Evolutionary conservation across 2,888 invertebrate genomes (phyloP), one percentile per base, ranked within the genome.

Genomic region (Biston betularia): DNA sequence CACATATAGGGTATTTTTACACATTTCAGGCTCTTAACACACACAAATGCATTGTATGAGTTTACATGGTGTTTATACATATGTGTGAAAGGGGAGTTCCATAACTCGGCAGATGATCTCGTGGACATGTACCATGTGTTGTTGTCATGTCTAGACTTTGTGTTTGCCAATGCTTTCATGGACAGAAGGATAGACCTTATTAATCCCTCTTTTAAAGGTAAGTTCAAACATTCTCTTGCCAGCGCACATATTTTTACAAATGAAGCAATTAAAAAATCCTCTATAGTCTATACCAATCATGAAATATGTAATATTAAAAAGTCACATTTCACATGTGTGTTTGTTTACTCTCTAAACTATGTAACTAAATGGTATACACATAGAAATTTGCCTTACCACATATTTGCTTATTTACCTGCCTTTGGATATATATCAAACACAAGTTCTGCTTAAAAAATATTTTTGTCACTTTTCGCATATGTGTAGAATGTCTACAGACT

Each of bases 21-120:
- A 10, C 14, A 6, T 57, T 57, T 24, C 50, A 62, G 58, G 49
- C 9, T 24, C 11, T 10, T 49, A 49, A 58, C 49, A 7, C 38
- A 97, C 8, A 95, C 97, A 52, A 95, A 96, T 61, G 97, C 97
- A 83, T 92, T 99, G 6, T 98, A 98, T 89, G 98, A 98, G 83
- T 98, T 99, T 83, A 97, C 97, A 76, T 99, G 99, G 99, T 97
- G 97, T 58, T 91, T 99, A 66, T 99, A 98, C 90, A 95, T 98
- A 44, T 97, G 97, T 85, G 96, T 98, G 12, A 97, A 97, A 92
- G 97, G 97, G 57, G 97, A 97, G 82, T 97, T 97, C 82, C 96
- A 97, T 49, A 96, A 96, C 61, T 97, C 98, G 35, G 97, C 97
- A 55, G 97, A 98, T 84, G 99, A 99, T 89, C 93, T 99, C 64